Base-by-base conservation (phyloP, 2,888 invertebrate species). In the Drosophila helvetica region DNA sequence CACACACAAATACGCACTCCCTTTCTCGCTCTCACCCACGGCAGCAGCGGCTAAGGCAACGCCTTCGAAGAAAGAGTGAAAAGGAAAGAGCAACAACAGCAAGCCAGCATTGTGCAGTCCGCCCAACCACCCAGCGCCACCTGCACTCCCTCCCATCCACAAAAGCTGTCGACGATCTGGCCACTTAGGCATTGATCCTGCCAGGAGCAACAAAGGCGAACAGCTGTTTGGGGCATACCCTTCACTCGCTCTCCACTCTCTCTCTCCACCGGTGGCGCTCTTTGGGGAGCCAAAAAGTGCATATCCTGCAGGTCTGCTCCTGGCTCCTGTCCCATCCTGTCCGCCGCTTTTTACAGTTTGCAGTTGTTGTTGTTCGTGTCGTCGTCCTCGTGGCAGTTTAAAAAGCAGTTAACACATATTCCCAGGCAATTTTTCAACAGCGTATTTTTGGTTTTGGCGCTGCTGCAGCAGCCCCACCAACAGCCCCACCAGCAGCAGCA, bases 321-420 rank as follows among this genome's bases (percentile, higher is more conserved):
- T 63, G 62, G 63, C 17, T 50, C n/a, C 38, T 38, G 38, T 63
- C 63, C 42, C 17, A 51, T 33, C 30, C 42, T 45, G 18, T 30
- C 17, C 30, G 59, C 15, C 18, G 52, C 42, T 63, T 58, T 45
- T 52, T 70, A 64, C 54, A 60, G 75, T 56, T 51, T 27, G 8
- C 7, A 7, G 25, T 47, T 58, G 59, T 27, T 63, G 67, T 43
- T 56, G 72, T 43, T 76, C 77, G 88, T 79, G 83, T 86, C 86
- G 83, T 82, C 87, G 86, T 86, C 86, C 86, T 89, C 82, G 88
- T 79, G 88, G 89, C 89, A 86, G 89, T 91, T 90, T 90, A 90
- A 90, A 90, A 90, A 91, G 91, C 88, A 90, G 90, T 90, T 90
- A 90, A 91, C 90, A 91, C 91, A 91, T 90, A 90, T 90, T 90